A percentile compares a stretch with the other conserved stretches of the same genome.
phyloP scores from a whole-genome alignment of 2,888 invertebrate species.

The Xanthostigma xanthostigma region DNA sequence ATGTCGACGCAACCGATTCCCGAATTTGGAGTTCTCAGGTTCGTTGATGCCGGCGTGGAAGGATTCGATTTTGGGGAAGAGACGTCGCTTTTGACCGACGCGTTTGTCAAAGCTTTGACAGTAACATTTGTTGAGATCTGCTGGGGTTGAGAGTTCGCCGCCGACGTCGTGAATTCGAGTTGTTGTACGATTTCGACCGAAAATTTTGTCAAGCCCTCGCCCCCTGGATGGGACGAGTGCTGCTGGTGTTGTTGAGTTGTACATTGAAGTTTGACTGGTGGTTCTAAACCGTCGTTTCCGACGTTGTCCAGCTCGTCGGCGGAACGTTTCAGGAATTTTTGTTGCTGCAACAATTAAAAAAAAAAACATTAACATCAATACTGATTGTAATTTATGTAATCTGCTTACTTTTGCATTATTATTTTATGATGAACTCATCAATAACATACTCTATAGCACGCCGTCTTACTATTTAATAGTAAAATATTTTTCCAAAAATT shows the following conservation, averaged over 20 bases:
- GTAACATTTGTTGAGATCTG: conserved; percentile 87
- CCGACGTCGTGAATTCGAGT: conserved; percentile 75
- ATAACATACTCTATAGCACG: too few species aligned
- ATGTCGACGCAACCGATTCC: conserved; percentile 34
- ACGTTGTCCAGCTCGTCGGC: conserved; percentile 48
- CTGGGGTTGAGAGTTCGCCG: conserved; percentile 74
- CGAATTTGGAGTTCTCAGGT: conserved; percentile 23
- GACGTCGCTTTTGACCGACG: conserved; percentile 45
- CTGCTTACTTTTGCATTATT: too few species aligned
- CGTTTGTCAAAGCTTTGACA: conserved; percentile 64
- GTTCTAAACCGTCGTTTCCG: conserved; percentile 42
- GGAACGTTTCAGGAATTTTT: conserved; percentile 66
- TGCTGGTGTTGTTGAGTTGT: conserved; percentile 35
- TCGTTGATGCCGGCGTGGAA: conserved; percentile 24
- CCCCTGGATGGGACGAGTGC: conserved; percentile 32
- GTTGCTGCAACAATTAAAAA: conserved; percentile 45
- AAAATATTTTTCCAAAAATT: too few species aligned
- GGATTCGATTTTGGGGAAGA: conserved; percentile 36
- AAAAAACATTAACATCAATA: conserved; percentile 1
- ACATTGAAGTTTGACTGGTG: conserved; percentile 59
- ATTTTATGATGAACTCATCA: too few species aligned
- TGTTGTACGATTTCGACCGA: conserved; percentile 88
- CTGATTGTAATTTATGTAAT: background rate
- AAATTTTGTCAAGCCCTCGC: conserved; percentile 48
- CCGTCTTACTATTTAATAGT: too few species aligned